A percentile compares a stretch with the other conserved stretches of the same genome.
Conservation (phyloP, 2,797 vertebrate genomes). For the Schizothorax lantsangensis region DNA sequence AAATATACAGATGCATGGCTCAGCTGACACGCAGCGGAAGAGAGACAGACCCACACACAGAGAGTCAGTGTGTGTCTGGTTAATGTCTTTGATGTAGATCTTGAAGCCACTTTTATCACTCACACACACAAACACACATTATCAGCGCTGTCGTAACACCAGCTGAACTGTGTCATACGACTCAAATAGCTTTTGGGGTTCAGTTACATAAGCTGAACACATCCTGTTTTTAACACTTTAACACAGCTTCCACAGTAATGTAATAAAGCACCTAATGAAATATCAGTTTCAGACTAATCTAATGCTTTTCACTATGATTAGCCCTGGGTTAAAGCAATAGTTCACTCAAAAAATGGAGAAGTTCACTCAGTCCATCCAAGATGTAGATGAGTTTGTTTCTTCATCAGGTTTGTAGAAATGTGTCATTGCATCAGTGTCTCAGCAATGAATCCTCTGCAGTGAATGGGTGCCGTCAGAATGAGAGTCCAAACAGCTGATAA, state of each 20-base stretch:
- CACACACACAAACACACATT: not conserved
- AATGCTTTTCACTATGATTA: not conserved
- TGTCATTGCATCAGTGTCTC: not conserved
- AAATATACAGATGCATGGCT: constrained; percentile 27
- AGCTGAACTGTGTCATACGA: not conserved
- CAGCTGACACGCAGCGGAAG: constrained; percentile 2
- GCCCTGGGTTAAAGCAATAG: not conserved
- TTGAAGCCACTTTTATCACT: constrained; percentile 1
- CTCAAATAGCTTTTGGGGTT: constrained; percentile 5
- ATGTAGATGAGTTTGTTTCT: not conserved
- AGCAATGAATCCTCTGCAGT: not conserved
- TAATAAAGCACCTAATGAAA: not conserved
- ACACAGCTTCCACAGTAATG: not conserved
- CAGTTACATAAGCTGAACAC: not conserved
- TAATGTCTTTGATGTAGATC: constrained; percentile 21
- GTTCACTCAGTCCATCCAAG: not conserved
- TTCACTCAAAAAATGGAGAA: not conserved
- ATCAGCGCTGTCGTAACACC: not conserved
- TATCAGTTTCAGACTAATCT: not conserved
- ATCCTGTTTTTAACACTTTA: constrained; percentile 10
- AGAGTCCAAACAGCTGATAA: not conserved
- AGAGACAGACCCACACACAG: not conserved
- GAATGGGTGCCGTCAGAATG: not conserved
- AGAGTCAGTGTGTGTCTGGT: not conserved
- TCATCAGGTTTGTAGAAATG: not conserved